A percentile compares a stretch with the other conserved stretches of the same genome.
Conservation (phyloP, 1,140 invertebrate species). For the Aphelenchoides avenae region DNA sequence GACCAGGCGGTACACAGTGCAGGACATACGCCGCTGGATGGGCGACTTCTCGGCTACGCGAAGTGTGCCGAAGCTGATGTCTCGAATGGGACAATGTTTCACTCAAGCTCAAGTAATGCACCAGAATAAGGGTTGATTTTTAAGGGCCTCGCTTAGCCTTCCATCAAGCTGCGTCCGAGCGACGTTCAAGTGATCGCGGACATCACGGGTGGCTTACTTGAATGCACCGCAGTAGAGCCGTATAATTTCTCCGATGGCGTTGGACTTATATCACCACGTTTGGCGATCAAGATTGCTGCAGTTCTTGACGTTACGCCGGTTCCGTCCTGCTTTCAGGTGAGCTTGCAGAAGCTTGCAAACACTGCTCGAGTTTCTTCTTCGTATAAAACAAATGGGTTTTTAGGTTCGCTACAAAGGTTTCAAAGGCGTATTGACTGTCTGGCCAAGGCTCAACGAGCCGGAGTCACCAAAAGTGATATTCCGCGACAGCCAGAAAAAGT, state of each 20-base stretch:
- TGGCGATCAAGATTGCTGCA: slow-evolving; percentile 31
- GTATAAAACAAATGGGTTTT: slow-evolving; percentile 3
- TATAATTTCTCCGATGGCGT: slow-evolving; percentile 48
- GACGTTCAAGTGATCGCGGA: slow-evolving; percentile 19
- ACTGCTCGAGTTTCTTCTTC: not conserved
- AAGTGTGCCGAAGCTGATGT: slow-evolving; percentile 48
- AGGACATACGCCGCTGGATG: not conserved
- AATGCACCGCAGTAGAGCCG: slow-evolving; percentile 27
- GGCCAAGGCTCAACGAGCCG: slow-evolving; percentile 25
- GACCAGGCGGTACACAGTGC: not conserved
- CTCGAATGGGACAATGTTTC: slow-evolving; percentile 46
- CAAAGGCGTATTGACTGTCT: slow-evolving; percentile 39
- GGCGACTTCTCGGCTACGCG: slow-evolving; percentile 36
- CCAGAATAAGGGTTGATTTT: not conserved
- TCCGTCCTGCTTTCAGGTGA: slow-evolving; percentile 39
- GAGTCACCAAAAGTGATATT: slow-evolving; percentile 15
- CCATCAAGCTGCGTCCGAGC: not conserved
- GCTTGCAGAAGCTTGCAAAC: slow-evolving; percentile 1
- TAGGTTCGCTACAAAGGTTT: slow-evolving; percentile 39
- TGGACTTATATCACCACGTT: slow-evolving; percentile 32
- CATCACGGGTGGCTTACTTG: slow-evolving; percentile 29
- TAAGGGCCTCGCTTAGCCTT: slow-evolving; percentile 2
- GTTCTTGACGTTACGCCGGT: slow-evolving; percentile 28
- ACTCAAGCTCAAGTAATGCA: slow-evolving; percentile 38
- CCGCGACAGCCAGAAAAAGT: slow-evolving; percentile 42